Conservation (phyloP, 2,113 vertebrate species). For the Vulpes vulpes region DNA sequence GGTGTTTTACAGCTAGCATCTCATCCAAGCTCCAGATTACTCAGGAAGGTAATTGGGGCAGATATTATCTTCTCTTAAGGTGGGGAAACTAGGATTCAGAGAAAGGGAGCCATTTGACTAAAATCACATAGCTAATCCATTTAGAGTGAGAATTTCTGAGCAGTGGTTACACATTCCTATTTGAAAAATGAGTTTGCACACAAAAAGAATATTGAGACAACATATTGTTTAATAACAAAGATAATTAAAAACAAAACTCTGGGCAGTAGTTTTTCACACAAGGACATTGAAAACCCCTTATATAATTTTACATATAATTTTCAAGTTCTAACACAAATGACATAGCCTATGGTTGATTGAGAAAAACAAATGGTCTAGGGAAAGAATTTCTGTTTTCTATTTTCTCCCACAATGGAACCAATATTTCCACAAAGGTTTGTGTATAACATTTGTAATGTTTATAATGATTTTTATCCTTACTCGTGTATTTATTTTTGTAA, state of each 20-base stretch:
- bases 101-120: background rate
- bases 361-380: background rate
- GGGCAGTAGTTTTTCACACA: background rate
- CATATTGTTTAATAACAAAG: background rate
- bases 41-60: background rate
- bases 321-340: conserved; percentile 35
- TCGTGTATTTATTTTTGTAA: conserved; percentile 17
- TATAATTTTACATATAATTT: conserved; percentile 47
- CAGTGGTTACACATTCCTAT: background rate
- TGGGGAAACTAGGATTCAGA: background rate
- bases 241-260: conserved; percentile 39
- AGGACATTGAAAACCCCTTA: background rate
- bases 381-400: conserved; percentile 12
- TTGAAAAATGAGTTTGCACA: background rate
- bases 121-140: background rate
- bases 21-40: background rate
- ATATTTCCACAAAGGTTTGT: background rate
- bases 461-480: conserved; percentile 21
- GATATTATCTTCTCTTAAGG: background rate
- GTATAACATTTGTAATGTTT: background rate
- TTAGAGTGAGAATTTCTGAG: background rate
- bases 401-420: background rate
- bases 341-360: background rate
- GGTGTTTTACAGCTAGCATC: background rate
- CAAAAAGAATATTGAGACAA: background rate